Evolutionary conservation across 2,797 vertebrate species (phyloP).

Genomic region (Eospalax fontanierii): DNA sequence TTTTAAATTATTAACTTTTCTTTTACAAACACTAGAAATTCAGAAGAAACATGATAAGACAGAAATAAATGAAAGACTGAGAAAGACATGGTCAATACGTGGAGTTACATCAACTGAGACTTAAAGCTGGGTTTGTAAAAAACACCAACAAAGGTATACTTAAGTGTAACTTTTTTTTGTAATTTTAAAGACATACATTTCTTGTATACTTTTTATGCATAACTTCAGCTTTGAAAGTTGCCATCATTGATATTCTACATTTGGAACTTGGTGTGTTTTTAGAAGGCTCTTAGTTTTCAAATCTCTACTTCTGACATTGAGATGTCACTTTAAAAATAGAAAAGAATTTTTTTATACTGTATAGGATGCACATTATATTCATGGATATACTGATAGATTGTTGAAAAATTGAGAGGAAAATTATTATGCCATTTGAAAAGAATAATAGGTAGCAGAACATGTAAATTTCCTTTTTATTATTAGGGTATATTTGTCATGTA

Average conservation of each 20-base stretch:
- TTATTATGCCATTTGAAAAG: not conserved
- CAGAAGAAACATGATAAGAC: not conserved
- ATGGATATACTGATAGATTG: not conserved
- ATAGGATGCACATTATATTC: not conserved
- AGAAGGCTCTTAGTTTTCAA: not conserved
- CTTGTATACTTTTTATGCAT: not conserved
- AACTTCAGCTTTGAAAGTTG: constrained; percentile 13
- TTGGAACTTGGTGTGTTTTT: not conserved
- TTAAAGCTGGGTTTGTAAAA: not conserved
- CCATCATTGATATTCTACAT: not conserved
- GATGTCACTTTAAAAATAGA: not conserved
- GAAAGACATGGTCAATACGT: not conserved
- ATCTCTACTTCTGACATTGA: constrained; percentile 23
- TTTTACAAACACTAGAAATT: not conserved
- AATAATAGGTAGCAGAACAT: not conserved
- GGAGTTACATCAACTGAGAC: not conserved
- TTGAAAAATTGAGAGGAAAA: constrained; percentile 61
- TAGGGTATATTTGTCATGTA: not conserved
- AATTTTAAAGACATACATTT: not conserved
- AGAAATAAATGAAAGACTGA: not conserved
- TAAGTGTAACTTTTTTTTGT: not conserved
- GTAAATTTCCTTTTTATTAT: not conserved
- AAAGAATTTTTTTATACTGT: not conserved
- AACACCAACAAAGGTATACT: not conserved
- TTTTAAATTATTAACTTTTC: not conserved